Percentiles rank a stretch among this genome's conserved stretches.
phyloP scores from a whole-genome alignment of 2,113 vertebrate species.

The Cryptoleucopteryx plumbea region DNA sequence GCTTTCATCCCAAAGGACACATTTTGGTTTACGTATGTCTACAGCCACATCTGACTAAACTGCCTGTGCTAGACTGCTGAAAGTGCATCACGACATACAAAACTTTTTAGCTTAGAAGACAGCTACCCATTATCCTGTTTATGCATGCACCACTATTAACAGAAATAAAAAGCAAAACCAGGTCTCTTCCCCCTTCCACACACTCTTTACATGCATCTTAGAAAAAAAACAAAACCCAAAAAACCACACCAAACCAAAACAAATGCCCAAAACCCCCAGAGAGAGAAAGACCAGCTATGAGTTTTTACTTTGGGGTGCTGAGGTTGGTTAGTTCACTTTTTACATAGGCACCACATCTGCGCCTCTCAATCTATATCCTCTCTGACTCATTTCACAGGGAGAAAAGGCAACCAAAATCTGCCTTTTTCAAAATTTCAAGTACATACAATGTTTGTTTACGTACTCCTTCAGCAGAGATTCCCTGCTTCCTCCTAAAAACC shows the following conservation, averaged over 20 bases:
- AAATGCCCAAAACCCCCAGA: background rate
- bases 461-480: background rate
- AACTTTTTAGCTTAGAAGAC: background rate
- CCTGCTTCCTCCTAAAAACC: background rate
- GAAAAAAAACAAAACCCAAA: fast-evolving
- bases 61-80: background rate
- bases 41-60: background rate
- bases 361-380: background rate
- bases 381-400: background rate
- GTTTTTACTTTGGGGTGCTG: background rate
- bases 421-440: too few relatives aligned
- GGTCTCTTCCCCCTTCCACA: background rate
- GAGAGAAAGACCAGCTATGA: background rate
- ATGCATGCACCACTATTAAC: background rate
- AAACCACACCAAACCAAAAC: background rate
- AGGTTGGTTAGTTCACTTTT: background rate
- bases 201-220: background rate
- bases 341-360: fast-evolving
- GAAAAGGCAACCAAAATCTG: background rate
- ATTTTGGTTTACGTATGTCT: background rate
- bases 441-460: fast-evolving
- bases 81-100: fast-evolving
- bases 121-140: background rate
- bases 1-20: background rate
- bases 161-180: background rate